Evolutionary conservation across 2,888 invertebrate genomes (phyloP), one percentile per base, ranked within the genome.

Genomic region (Cerastis leucographa): DNA sequence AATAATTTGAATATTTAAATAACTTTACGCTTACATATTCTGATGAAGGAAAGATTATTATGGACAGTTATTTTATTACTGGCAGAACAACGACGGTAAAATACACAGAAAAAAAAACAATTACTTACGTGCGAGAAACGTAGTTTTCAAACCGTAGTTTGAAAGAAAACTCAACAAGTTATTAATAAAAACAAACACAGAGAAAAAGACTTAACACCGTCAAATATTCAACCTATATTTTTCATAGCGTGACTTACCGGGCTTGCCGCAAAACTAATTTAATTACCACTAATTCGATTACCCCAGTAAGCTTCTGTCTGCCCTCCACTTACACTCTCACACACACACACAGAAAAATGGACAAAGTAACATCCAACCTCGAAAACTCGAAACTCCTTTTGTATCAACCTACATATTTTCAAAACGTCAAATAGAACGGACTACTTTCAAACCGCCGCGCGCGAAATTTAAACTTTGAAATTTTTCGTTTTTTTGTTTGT

Each of bases 241-340:
- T 89, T 87, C 84, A 84, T 89, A 84, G 90, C 90, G 89, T 89
- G 91, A 89, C 90, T 89, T 88, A 84, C 90, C 85, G 83, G 87
- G 78, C 85, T 82, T 87, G 83, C 89, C 90, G 92, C 89, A 82
- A 90, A 90, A 92, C 92, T 95, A 96, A 96, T 95, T 94, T 89
- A 95, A 96, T 96, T 96, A 96, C 74, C 76, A 80, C 92, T 96
- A 96, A 96, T 96, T 95, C 92, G 92, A 96, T 96, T 96, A 96
- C 91, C 87, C 85, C 89, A 91, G 90, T 94, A 95, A 92, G 92
- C 92, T 90, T 81, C 87, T 80, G 85, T 78, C 87, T 89, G 89
- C 89, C 89, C 89, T 91, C 91, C 89, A 90, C 87, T 87, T 89
- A 90, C 88, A 87, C 56, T 56, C 64, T 49, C 67, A 72, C 71